Conservation (phyloP, 1,140 invertebrate species). For the Theocolax elegans region DNA sequence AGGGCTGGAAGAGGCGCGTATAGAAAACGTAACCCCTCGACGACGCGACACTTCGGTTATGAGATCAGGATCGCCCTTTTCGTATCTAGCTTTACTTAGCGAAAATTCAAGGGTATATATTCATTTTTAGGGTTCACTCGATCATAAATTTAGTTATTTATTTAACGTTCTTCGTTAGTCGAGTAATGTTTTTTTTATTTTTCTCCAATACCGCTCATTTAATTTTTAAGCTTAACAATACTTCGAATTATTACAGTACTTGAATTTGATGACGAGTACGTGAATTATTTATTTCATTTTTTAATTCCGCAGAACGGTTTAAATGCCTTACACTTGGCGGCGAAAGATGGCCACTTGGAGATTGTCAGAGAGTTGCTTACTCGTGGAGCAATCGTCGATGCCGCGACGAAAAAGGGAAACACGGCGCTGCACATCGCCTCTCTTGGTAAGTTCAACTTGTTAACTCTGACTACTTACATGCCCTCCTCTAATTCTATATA, state of each 20-base stretch:
- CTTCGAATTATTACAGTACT: no score
- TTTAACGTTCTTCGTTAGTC: no score
- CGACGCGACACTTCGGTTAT: conserved; percentile 13
- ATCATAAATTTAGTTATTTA: no score
- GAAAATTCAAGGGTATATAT: no score
- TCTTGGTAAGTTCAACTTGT: conserved; percentile 76
- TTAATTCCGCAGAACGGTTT: conserved; percentile 87
- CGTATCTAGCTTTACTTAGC: no score
- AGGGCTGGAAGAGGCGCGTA: conserved; percentile 25
- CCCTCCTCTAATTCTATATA: no score
- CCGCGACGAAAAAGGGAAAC: conserved; percentile 99
- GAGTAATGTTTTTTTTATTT: neutral
- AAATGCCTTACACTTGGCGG: conserved; percentile 96
- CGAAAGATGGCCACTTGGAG: conserved; percentile 96
- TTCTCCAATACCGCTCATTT: no score
- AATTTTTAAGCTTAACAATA: no score
- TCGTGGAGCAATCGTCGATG: conserved; percentile 92
- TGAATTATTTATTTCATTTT: no score
- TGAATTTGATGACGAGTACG: no score
- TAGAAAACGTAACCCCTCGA: neutral
- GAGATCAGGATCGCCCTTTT: no score
- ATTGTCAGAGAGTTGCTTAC: conserved; percentile 92
- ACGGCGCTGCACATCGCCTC: conserved; percentile 99
- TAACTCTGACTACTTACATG: neutral
- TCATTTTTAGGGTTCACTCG: no score